Percentiles rank a stretch among this genome's conserved stretches.
Evolutionary conservation across 2,113 vertebrate species (phyloP).

Genomic region (Rallus limicola): DNA sequence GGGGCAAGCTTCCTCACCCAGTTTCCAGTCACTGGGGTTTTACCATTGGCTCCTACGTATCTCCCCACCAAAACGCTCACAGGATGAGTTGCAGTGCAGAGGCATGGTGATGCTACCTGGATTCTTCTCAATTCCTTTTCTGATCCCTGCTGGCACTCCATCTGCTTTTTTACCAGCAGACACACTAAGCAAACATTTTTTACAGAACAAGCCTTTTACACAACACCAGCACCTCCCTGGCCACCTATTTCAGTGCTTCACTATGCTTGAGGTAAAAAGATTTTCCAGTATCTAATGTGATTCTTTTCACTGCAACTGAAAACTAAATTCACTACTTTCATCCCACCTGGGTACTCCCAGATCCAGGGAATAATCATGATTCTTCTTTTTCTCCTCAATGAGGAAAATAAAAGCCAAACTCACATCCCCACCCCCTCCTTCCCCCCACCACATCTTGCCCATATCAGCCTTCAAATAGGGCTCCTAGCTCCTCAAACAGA

Average conservation of each 20-base stretch:
- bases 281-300: neutral
- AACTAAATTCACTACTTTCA: neutral
- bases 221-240: no score
- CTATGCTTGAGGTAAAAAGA: neutral
- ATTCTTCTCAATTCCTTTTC: neutral
- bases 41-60: neutral
- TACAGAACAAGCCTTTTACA: neutral
- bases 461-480: neutral
- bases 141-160: neutral
- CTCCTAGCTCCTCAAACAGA: neutral
- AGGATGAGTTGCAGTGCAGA: neutral
- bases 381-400: neutral
- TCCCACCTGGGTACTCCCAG: neutral
- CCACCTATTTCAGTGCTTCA: neutral
- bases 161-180: neutral
- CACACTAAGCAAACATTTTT: neutral
- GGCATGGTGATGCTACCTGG: fast-evolving
- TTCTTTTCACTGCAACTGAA: neutral
- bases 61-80: neutral
- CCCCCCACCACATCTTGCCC: neutral
- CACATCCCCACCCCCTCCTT: no score
- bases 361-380: neutral
- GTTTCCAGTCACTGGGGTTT: neutral
- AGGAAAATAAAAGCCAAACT: neutral
- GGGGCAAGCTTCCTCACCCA: neutral